Percentiles rank a stretch among this genome's conserved stretches.
Conservation (phyloP, 2,113 vertebrate species). For the Bujurquina vittata region DNA sequence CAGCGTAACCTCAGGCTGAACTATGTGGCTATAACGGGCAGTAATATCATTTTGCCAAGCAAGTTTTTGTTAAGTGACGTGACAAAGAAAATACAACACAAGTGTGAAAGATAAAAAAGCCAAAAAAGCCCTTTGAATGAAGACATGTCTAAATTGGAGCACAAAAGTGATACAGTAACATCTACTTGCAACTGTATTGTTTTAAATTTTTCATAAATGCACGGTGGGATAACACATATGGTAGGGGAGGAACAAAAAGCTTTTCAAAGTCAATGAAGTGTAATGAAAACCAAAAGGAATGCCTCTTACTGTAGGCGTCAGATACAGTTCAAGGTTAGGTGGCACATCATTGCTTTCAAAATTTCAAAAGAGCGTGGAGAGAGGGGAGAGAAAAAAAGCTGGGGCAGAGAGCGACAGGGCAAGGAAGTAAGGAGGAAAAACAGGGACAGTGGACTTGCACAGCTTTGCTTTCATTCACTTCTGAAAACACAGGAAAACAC, state of each 20-base stretch:
- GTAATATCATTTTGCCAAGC: slow-evolving; percentile 33
- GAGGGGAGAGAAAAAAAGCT: not conserved
- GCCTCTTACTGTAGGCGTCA: not conserved
- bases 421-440: slow-evolving; percentile 13
- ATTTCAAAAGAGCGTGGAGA: not conserved
- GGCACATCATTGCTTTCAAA: slow-evolving; percentile 31
- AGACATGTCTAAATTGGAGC: not conserved
- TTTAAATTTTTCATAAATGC: slow-evolving; percentile 18
- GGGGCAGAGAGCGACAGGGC: slow-evolving; percentile 5
- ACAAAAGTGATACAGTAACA: slow-evolving; percentile 2
- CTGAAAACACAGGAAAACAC: slow-evolving; percentile 55
- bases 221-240: not conserved
- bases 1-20: slow-evolving; percentile 45
- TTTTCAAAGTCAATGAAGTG: slow-evolving; percentile 18
- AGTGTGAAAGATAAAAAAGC: slow-evolving; percentile 2
- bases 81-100: slow-evolving; percentile 10
- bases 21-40: slow-evolving; percentile 39
- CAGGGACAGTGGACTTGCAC: slow-evolving; percentile 15
- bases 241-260: not conserved
- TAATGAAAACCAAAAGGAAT: slow-evolving; percentile 20
- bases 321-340: slow-evolving; percentile 44
- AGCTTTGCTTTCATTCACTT: slow-evolving; percentile 54
- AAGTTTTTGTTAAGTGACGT: slow-evolving; percentile 5
- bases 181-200: not conserved
- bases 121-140: not conserved